These are phyloP conservation scores for Sitta europaea DNA, from an alignment of 2,113 vertebrate genomes.

Conservation along the genomic window DNA sequence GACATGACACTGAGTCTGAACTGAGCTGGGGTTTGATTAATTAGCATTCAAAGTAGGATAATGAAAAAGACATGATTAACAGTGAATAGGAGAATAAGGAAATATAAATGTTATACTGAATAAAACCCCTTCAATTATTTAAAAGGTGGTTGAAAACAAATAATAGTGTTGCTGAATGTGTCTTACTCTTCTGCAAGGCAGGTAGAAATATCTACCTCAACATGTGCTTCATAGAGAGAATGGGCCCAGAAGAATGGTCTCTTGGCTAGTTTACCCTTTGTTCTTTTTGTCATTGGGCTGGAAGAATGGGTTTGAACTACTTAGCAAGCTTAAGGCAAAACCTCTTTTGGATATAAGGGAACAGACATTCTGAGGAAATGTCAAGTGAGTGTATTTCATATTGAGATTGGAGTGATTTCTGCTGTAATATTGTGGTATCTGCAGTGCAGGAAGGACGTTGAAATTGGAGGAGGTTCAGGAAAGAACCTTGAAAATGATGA, in stretches of 20 bases:
- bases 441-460: neutral
- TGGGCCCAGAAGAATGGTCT: neutral
- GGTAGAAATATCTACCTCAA: neutral
- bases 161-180: neutral
- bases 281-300: neutral
- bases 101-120: neutral
- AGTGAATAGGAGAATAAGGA: neutral
- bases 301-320: neutral
- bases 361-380: neutral
- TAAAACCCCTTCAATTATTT: neutral
- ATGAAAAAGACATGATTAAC: neutral
- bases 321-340: neutral
- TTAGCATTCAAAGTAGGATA: neutral
- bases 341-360: neutral
- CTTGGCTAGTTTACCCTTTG: neutral
- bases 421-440: neutral
- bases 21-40: neutral
- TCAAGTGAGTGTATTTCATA: neutral
- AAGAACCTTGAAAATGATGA: neutral
- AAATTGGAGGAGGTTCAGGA: neutral
- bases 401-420: neutral
- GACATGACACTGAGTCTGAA: neutral
- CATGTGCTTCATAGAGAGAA: fast-evolving
- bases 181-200: neutral
- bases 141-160: neutral